Percentiles rank a stretch among this genome's conserved stretches.
Conservation (phyloP, 2,113 vertebrate species). For the Symphodus melops region DNA sequence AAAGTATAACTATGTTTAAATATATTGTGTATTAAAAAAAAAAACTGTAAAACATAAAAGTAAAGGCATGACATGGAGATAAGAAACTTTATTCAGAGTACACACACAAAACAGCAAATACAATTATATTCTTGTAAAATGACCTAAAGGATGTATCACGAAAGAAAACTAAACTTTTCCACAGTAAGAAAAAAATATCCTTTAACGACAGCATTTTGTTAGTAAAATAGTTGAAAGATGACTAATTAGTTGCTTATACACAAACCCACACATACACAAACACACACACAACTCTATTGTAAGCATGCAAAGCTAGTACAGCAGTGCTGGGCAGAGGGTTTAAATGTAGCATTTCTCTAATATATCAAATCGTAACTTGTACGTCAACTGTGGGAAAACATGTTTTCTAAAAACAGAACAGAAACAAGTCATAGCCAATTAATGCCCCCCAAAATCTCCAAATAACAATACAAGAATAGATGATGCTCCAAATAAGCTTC, state of each 20-base stretch:
- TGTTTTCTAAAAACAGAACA: constrained; percentile 25
- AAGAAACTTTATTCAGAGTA: constrained; percentile 58
- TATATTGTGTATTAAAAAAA: too few relatives aligned
- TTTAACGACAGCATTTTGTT: constrained; percentile 7
- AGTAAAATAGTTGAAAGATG: constrained; percentile 25
- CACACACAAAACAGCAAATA: constrained; percentile 48
- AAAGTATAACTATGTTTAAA: too few relatives aligned
- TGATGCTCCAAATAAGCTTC: not conserved
- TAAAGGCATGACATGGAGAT: not conserved
- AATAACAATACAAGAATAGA: constrained; percentile 1
- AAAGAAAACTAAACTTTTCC: constrained; percentile 28
- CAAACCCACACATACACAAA: constrained; percentile 9
- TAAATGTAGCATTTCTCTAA: too few relatives aligned
- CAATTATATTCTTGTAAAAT: constrained; percentile 8
- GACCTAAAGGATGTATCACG: not conserved
- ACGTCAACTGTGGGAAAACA: constrained; percentile 22
- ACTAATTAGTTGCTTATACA: constrained; percentile 39
- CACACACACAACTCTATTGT: constrained; percentile 15
- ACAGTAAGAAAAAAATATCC: constrained; percentile 53
- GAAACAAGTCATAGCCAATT: not conserved
- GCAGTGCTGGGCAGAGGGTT: constrained; percentile 9
- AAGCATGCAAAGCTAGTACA: constrained; percentile 39
- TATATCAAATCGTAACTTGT: constrained; percentile 1
- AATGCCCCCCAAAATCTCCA: not conserved
- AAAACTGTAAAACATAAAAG: not conserved